These are phyloP conservation scores for Batillaria attramentaria DNA, from an alignment of 1,140 invertebrate genomes.

Conservation along the genomic window DNA sequence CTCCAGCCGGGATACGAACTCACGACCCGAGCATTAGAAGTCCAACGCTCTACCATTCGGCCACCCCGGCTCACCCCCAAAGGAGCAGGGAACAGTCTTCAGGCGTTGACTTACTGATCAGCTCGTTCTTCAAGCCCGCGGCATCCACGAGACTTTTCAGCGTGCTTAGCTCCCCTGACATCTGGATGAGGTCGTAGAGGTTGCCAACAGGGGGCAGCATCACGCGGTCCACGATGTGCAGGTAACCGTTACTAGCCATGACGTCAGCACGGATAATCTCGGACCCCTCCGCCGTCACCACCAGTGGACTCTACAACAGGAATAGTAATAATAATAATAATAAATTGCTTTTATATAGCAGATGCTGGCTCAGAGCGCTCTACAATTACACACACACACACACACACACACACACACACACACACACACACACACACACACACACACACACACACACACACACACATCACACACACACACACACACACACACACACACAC, in stretches of 20 bases:
- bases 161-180: neutral
- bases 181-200: slow-evolving; percentile 14
- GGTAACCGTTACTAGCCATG: slow-evolving; percentile 14
- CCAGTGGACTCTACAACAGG: neutral
- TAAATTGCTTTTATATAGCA: no score
- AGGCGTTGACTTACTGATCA: neutral
- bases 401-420: no score
- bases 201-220: slow-evolving; percentile 8
- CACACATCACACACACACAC: no score
- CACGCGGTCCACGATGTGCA: slow-evolving; percentile 16
- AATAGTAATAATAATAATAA: no score
- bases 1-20: no score
- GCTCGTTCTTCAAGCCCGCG: neutral
- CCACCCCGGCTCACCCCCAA: neutral
- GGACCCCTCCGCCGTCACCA: neutral
- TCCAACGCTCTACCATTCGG: no score
- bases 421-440: no score
- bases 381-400: no score
- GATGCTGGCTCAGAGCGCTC: no score
- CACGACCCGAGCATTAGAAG: no score
- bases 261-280: slow-evolving; percentile 9
- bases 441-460: no score
- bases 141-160: neutral
- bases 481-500: no score
- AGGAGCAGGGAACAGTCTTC: neutral